Evolutionary conservation across 2,113 vertebrate genomes (phyloP).

Genomic region (Bubo blakistoni): DNA sequence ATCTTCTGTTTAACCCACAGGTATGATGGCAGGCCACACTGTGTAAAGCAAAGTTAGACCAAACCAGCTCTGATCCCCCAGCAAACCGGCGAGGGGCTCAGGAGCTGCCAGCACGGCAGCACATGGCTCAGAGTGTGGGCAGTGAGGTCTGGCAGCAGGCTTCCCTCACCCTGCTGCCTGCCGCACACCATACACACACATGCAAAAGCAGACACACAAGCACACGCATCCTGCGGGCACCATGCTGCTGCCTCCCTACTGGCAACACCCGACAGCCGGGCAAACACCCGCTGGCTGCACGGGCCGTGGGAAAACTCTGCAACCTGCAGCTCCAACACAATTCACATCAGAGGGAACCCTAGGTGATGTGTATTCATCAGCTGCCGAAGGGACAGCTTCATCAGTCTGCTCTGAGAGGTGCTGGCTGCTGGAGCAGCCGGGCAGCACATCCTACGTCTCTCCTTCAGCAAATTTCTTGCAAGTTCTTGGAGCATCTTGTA

Average conservation of each 20-base stretch:
- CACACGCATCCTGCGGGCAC: neutral
- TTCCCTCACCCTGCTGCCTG: neutral
- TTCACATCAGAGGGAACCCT: neutral
- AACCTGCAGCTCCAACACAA: neutral
- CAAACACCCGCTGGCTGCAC: neutral
- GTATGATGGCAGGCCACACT: neutral
- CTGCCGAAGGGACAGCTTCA: neutral
- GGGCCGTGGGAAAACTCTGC: too few relatives aligned
- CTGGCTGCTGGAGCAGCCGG: neutral
- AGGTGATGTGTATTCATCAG: too few relatives aligned
- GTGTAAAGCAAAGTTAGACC: neutral
- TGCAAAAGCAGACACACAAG: neutral
- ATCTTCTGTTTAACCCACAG: neutral
- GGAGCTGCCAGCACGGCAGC: accelerated
- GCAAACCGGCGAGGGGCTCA: neutral
- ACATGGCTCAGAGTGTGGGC: neutral
- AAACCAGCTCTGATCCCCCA: neutral
- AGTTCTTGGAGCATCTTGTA: neutral
- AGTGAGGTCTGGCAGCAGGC: neutral
- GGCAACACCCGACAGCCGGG: neutral
- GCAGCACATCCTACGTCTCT: neutral
- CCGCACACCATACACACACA: neutral
- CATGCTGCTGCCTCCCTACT: neutral
- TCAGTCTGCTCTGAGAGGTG: neutral
- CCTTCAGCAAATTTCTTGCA: neutral